Evolutionary conservation across 2,888 invertebrate genomes (phyloP), one percentile per base, ranked within the genome.

Genomic region (Geophilus truncorum): DNA sequence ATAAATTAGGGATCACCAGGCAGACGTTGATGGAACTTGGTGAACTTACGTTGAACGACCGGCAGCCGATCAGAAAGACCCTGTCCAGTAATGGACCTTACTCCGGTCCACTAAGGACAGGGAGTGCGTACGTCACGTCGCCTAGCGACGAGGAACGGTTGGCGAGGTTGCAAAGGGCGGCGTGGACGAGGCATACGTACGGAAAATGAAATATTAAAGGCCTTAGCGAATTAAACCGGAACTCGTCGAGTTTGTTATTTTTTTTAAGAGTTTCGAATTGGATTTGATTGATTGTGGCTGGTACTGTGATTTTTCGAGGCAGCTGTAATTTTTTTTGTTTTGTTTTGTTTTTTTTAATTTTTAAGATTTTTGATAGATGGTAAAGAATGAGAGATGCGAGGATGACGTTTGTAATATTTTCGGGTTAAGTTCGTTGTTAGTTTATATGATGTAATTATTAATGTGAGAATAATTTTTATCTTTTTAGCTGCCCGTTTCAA

Each of bases 131-230:
- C 18, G 62, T 79, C 18, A 51, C 79, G 6, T 79, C 79, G 7
- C 32, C 30, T 9, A 57, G 28, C 62, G 79, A 79, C 12, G 79
- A 79, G 30, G 79, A 79, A 62, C 1, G 79, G 10, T 18, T 79
- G 28, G 57, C 79, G 28, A 30, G 62, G 36, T 28, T 79, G 32
- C 79, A 79, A 30, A 51, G 79, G 18, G 36, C 36, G 30, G 28
- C 79, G 23, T 79, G 79, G 79, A 79, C 79, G 28, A 79, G 79
- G 62, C 79, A 79, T 62, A 79, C 79, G 18, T 79, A 79, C 21
- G 79, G 62, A 15, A 79, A 79, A 32, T 79, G 32, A 79, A 23
- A 23, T 23, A 7, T 45, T 45, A 45, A 25, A 51, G 51, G 40
- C 40, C 40, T 40, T 40, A 40, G 40, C 40, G 40, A n/a, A 15